Evolutionary conservation across 1,140 invertebrate species (phyloP).

Genomic region (Tetraneura akinire): DNA sequence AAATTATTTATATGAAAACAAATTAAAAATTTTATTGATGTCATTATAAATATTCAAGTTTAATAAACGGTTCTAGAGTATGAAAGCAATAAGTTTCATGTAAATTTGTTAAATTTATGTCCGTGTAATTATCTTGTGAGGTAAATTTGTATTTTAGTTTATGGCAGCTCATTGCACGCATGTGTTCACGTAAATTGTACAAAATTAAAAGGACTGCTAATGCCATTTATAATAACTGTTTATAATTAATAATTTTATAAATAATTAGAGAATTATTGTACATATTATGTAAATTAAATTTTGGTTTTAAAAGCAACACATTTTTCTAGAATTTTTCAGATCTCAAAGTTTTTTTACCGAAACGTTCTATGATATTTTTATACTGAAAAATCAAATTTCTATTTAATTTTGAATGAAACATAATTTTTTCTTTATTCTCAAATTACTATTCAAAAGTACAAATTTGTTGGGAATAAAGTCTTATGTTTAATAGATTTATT

Average conservation of each 20-base stretch:
- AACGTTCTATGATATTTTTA: slow-evolving; percentile 44
- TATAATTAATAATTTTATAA: slow-evolving; percentile 28
- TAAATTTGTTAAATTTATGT: background rate
- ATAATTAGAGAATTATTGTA: slow-evolving; percentile 42
- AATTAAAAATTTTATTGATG: background rate
- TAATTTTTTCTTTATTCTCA: slow-evolving; percentile 25
- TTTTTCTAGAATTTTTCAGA: slow-evolving; percentile 47
- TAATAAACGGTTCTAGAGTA: slow-evolving; percentile 24
- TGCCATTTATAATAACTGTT: slow-evolving; percentile 30
- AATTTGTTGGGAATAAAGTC: background rate
- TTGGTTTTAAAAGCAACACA: slow-evolving; percentile 2
- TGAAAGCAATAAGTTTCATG: background rate
- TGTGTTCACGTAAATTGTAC: slow-evolving; percentile 47
- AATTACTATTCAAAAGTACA: slow-evolving; percentile 29
- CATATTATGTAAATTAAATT: slow-evolving; percentile 24
- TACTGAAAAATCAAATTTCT: slow-evolving; percentile 45
- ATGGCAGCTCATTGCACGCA: slow-evolving; percentile 44
- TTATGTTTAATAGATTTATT: background rate
- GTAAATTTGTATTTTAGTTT: slow-evolving; percentile 35
- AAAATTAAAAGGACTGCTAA: slow-evolving; percentile 45
- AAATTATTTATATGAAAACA: background rate
- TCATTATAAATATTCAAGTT: background rate
- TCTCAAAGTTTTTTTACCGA: slow-evolving; percentile 39
- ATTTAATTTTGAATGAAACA: slow-evolving; percentile 1
- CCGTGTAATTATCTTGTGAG: background rate